Conservation (phyloP, 2,888 invertebrate species). For the Tigriopus californicus region DNA sequence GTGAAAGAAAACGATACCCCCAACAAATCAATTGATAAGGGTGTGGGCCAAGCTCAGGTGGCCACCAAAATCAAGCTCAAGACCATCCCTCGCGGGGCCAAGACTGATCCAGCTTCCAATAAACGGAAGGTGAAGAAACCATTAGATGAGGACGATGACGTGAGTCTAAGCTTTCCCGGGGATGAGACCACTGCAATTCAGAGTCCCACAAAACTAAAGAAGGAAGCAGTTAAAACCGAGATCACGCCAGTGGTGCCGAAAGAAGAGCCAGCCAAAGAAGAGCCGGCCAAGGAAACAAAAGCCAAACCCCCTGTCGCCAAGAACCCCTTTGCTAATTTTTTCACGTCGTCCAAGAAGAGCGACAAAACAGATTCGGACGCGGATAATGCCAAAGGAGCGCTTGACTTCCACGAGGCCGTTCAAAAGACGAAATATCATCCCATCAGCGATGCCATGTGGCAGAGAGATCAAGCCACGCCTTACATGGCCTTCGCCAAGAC, state of each 20-base stretch:
- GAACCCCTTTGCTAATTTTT: neutral
- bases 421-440: conserved; percentile 51
- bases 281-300: neutral
- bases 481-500: conserved; percentile 80
- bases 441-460: conserved; percentile 63
- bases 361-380: neutral
- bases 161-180: too few relatives aligned
- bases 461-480: conserved; percentile 56
- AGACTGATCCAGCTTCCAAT: neutral
- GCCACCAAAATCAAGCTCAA: too few relatives aligned
- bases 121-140: neutral
- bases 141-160: too few relatives aligned
- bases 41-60: too few relatives aligned
- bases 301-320: neutral
- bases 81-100: too few relatives aligned
- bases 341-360: neutral
- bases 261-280: neutral
- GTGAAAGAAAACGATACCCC: too few relatives aligned
- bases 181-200: too few relatives aligned
- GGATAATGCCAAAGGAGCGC: neutral
- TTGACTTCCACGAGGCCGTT: conserved; percentile 14
- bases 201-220: too few relatives aligned
- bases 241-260: too few relatives aligned
- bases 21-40: too few relatives aligned
- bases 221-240: neutral